Conservation (phyloP, 2,888 invertebrate genomes). For the Leptopterna dolabrata region DNA sequence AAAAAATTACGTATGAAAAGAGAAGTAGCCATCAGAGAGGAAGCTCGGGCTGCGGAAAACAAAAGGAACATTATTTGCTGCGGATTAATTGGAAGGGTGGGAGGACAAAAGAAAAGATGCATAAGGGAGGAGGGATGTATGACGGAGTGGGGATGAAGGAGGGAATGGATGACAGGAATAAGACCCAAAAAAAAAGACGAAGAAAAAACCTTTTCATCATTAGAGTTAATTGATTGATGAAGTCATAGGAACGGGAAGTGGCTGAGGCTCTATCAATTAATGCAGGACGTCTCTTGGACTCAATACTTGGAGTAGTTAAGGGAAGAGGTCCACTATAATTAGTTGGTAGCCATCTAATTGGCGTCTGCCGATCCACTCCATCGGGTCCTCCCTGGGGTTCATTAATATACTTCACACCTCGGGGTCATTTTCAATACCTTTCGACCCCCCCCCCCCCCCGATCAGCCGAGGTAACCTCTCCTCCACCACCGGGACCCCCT, state of each 20-base stretch:
- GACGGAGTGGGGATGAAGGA: not conserved
- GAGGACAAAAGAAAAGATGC: conserved; percentile 42
- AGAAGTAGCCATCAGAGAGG: conserved; percentile 40
- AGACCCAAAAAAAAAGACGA: too few species aligned
- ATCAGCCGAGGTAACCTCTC: not conserved
- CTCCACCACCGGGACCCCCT: not conserved
- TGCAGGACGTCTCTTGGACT: conserved; percentile 52
- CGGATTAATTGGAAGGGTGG: conserved; percentile 46
- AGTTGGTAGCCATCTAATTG: conserved; percentile 53
- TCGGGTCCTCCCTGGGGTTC: conserved; percentile 23
- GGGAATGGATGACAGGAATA: conserved; percentile 48
- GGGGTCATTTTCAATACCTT: conserved; percentile 48
- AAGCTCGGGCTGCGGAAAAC: conserved; percentile 22
- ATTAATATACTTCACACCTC: conserved; percentile 54
- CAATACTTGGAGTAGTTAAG: conserved; percentile 49
- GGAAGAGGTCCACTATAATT: conserved; percentile 46
- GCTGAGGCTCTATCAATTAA: conserved; percentile 54
- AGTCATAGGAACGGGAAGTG: conserved; percentile 56
- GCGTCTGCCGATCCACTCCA: conserved; percentile 46
- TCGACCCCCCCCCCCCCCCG: not conserved
- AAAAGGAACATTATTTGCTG: conserved; percentile 43
- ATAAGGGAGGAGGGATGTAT: conserved; percentile 10
- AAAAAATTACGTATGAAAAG: conserved; percentile 38
- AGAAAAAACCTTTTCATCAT: conserved; percentile 50
- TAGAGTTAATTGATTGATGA: conserved; percentile 59